Base-by-base conservation (phyloP, 2,797 vertebrate species). In the Tamandua tetradactyla region DNA sequence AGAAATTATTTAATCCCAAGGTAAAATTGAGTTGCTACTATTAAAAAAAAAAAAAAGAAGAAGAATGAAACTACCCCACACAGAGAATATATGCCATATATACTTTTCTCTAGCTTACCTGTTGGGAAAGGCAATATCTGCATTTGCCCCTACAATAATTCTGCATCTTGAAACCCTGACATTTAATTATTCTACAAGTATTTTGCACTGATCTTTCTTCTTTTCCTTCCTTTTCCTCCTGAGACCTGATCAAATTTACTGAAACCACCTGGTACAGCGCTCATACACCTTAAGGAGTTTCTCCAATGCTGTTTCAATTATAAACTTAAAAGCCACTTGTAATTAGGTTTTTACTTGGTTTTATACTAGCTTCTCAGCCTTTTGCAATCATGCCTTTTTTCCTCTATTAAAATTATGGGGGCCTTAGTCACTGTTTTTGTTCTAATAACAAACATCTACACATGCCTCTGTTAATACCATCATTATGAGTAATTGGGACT, bases 1-100 rank as follows among this genome's bases (percentile, higher is more conserved):
- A 59, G 42, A 89, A 86, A 55, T 71, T 25, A 75, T 66, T 93
- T 87, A 89, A 74, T 74, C 83, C 12, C 35, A 83, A 68, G 83
- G 79, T 68, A 81, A 93, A 84, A 49, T 35, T 22, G 40, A 90
- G 37, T 69, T 90, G 40, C 52, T 49, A 25, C 15, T 80, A 11
- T 76, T 47, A 78, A 57, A 71, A 5, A 59, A 62, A 61, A 42
- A 42, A 7, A 32, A 44, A 44, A 44, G 44, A 44, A 44, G 11
- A 44, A 44, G 6, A 44, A 82, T 82, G 64, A 59, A 42, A 82
- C 59, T 82, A 20, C 59, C 79, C 64, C 20, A 64, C 59, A 25
- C 42, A 49, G 22, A 82, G 66, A 32, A 49, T 27, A 66, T 6
- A 7, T 47, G 44, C 44, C 44, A 47, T 47, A 5, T 83, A n/a